Conservation (phyloP, 2,797 vertebrate genomes). For the Girardinus metallicus region DNA sequence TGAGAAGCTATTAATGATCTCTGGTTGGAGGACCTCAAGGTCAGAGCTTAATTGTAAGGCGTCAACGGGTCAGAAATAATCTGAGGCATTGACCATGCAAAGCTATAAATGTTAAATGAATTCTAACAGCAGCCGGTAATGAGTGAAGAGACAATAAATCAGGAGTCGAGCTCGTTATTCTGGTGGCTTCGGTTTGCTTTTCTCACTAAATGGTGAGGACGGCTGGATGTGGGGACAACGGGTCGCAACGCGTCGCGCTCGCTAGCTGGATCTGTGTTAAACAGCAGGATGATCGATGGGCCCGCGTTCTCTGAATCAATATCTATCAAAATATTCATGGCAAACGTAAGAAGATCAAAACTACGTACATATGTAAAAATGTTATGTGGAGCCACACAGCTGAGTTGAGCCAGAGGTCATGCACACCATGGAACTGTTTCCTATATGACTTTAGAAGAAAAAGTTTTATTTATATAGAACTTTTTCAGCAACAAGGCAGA, state of each 20-base stretch:
- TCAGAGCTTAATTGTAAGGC: conserved; percentile 2
- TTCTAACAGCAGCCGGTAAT: not conserved
- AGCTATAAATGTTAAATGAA: not conserved
- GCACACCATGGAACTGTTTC: not conserved
- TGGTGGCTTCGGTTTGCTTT: not conserved
- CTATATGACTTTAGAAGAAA: not conserved
- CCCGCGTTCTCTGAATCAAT: not conserved
- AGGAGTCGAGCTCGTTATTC: not conserved
- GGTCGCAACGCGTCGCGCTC: too few species aligned
- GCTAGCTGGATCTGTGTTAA: not conserved
- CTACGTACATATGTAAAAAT: not conserved
- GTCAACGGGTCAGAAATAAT: not conserved
- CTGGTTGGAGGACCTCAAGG: conserved; percentile 2
- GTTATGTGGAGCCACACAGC: not conserved
- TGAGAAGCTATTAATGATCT: not conserved
- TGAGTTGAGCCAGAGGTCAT: not conserved
- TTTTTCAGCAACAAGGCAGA: too few species aligned
- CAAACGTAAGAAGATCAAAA: not conserved
- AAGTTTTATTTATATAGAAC: too few species aligned
- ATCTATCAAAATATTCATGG: not conserved
- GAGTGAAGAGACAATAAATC: not conserved
- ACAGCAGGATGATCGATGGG: not conserved
- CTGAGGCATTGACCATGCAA: conserved; percentile 4
- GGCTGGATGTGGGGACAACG: not conserved
- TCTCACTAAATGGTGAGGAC: not conserved